Evolutionary conservation across 2,888 invertebrate genomes (phyloP), one percentile per base, ranked within the genome.

Genomic region (Dromius quadrimaculatus): DNA sequence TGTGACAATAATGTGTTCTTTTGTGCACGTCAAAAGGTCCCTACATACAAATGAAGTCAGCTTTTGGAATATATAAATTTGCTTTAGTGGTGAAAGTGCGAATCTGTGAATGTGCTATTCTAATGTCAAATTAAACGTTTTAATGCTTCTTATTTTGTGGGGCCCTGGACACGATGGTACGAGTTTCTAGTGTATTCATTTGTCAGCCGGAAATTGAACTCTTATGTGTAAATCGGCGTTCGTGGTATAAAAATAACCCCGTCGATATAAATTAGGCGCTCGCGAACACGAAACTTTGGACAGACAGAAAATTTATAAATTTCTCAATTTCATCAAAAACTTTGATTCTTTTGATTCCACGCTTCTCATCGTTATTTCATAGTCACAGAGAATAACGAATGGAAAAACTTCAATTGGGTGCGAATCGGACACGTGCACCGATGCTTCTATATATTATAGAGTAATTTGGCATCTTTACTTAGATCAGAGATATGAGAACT

Each of bases 191-290:
- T 47, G 57, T 66, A 66, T 57, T 66, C 38, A 65, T 66, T 66
- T 66, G 66, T 66, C 66, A 66, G 66, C 66, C 66, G 66, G 66
- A 66, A 66, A 66, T 66, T 66, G 66, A 57, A 66, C 50, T 54
- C 23, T 66, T 66, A 54, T 54, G 66, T 66, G 54, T 66, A 54
- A 66, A 66, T 66, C 66, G 28, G 66, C 17, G 38, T 34, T 54
- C 41, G 17, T 20, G 15, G 28, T 15, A 23, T 66, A 66, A 54
- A 66, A 66, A 66, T 66, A 66, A 32, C 15, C 43, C 34, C 45
- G 64, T 45, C 47, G 64, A 34, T 45, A 64, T 15, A 47, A 45
- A 64, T 41, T 64, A 43, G 32, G 28, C n/a, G 32, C 36, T 59
- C 36, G 59, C 20, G 19, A 59, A 20, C 59, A 59, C 59, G 59